Base-by-base conservation (phyloP, 2,797 vertebrate genomes). In the Simalia tracyae region DNA sequence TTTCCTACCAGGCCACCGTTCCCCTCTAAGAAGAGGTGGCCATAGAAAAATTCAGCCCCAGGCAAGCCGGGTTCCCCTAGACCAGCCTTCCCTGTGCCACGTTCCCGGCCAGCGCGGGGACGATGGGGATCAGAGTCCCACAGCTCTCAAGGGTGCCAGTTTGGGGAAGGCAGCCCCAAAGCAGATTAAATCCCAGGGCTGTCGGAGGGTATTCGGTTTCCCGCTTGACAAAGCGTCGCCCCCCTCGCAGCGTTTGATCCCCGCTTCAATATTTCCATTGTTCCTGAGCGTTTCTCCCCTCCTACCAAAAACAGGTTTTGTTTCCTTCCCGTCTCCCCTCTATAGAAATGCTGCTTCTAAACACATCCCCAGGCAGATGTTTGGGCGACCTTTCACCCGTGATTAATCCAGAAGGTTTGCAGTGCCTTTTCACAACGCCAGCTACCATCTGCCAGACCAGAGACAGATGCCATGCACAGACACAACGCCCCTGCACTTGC, bases 401-500 rank as follows among this genome's bases (percentile, higher is more conserved):
- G 95, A 97, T 98, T 97, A 95, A 98, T 98, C 98, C 98, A 96
- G 42, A 97, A 97, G 97, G 96, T 96, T 96, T 94, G 97, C 97
- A 97, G 98, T 97, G 98, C 98, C 98, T 98, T 97, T 97, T 97
- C 94, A 88, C 95, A 91, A 88, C 97, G 97, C 92, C 85, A 98
- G 97, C 97, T 97, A 97, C 99, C 99, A 99, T 99, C 99, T 99
- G 98, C 98, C 97, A 96, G 96, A 96, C 96, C 93, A 90, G 0
- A 95, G 95, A 96, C 95, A 96, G 96, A 96, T 64, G 96, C 97
- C 94, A 81, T 89, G 28, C 63, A 10, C 36, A 0, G 54, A 46
- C 0, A 0, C 61, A 2, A 15, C 9, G 12, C 50, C 17, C 60
- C 24, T 0, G 12, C 2, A 46, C 36, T 31, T 3, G 11, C n/a